Evolutionary conservation across 2,113 vertebrate genomes (phyloP).

Genomic region (Apistogramma diplotaenia): DNA sequence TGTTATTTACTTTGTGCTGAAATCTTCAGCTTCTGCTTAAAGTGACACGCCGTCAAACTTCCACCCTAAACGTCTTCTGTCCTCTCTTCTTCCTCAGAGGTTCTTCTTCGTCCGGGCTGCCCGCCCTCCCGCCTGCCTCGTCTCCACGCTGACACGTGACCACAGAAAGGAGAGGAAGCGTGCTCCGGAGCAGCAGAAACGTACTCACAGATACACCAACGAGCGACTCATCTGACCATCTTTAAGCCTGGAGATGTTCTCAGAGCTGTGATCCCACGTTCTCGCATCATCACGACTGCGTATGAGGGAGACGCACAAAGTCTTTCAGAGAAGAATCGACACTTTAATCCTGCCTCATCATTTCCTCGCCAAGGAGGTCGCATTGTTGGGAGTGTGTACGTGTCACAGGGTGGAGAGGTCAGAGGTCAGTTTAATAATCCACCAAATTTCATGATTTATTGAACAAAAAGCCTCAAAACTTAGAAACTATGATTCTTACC

Average conservation of each 20-base stretch:
- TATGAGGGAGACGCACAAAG: neutral
- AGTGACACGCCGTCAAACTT: neutral
- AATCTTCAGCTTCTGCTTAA: neutral
- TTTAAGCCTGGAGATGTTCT: fast-evolving
- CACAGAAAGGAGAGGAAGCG: neutral
- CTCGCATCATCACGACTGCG: neutral
- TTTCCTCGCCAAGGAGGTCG: too few species aligned
- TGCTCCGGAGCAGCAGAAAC: neutral
- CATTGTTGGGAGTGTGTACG: too few species aligned
- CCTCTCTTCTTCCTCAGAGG: conserved; percentile 17
- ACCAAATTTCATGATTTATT: too few species aligned
- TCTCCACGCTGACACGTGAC: conserved; percentile 46
- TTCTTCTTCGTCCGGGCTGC: neutral
- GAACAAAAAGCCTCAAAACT: too few species aligned
- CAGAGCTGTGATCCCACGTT: too few species aligned
- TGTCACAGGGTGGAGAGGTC: too few species aligned
- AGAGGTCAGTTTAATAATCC: too few species aligned
- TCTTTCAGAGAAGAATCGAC: too few species aligned
- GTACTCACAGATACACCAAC: neutral
- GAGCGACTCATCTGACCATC: neutral
- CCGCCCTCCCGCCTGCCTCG: neutral
- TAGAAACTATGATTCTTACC: too few species aligned
- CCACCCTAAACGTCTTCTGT: neutral
- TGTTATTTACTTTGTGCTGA: too few species aligned
- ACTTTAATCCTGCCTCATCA: neutral